phyloP scores from a whole-genome alignment of 2,113 vertebrate genomes.

The Aplodontia rufa region DNA sequence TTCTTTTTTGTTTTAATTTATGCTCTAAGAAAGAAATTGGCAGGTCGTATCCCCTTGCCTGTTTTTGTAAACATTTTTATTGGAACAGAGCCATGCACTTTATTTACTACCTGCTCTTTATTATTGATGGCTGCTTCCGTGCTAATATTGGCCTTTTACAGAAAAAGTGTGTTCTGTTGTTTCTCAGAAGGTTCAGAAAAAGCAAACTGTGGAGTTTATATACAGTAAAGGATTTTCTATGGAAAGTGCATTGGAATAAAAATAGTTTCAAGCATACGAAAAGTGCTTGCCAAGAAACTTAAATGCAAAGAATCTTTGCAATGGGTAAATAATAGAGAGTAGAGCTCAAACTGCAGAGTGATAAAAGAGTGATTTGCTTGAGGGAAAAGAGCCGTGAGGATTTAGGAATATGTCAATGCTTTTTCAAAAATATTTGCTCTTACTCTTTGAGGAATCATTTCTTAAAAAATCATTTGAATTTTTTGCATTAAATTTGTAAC shows the following conservation, averaged over 20 bases:
- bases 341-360: neutral
- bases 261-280: neutral
- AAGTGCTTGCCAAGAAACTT: neutral
- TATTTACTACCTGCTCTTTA: neutral
- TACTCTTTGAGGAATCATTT: neutral
- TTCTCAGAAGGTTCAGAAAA: neutral
- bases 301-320: neutral
- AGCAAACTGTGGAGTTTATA: neutral
- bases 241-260: neutral
- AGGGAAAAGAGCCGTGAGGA: neutral
- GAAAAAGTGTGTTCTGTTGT: neutral
- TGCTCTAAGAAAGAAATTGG: neutral
- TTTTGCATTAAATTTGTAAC: neutral
- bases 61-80: neutral
- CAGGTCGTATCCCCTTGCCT: neutral
- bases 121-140: neutral
- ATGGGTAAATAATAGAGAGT: neutral
- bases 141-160: neutral
- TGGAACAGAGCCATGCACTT: neutral
- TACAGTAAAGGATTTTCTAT: neutral
- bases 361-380: neutral
- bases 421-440: neutral
- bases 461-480: neutral
- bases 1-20: constrained; percentile 1
- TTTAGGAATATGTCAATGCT: neutral